Conservation (phyloP, 2,113 vertebrate species). For the Pao palembangensis region DNA sequence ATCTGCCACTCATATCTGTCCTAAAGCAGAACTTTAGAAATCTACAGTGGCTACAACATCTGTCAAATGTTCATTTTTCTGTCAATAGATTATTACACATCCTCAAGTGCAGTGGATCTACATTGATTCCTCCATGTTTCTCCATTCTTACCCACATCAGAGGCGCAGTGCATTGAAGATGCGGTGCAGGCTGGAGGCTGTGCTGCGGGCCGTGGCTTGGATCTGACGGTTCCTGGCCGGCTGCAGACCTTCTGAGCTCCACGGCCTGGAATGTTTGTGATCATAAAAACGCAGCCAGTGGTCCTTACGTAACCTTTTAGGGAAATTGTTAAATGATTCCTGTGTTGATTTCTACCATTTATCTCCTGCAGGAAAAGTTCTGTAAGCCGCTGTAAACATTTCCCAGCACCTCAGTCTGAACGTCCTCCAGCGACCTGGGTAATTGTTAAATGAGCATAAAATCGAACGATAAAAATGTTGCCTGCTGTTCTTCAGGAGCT, state of each 20-base stretch:
- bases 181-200: neutral
- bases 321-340: neutral
- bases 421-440: conserved; percentile 13
- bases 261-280: neutral
- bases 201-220: neutral
- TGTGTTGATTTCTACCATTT: neutral
- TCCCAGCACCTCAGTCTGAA: neutral
- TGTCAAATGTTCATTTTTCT: too few species aligned
- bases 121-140: neutral
- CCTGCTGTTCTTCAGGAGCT: conserved; percentile 13
- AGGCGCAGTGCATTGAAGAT: neutral
- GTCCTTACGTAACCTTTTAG: neutral
- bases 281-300: neutral
- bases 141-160: neutral
- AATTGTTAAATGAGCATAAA: conserved; percentile 26
- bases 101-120: too few species aligned
- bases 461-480: conserved; percentile 28
- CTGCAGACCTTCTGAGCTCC: conserved; percentile 1
- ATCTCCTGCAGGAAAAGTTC: neutral
- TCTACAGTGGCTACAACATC: too few species aligned
- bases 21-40: too few species aligned
- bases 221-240: neutral
- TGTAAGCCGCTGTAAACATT: neutral
- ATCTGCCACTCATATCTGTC: too few species aligned
- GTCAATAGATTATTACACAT: too few species aligned